Base-by-base conservation (phyloP, 2,797 vertebrate species). In the Anguilla pacifica region DNA sequence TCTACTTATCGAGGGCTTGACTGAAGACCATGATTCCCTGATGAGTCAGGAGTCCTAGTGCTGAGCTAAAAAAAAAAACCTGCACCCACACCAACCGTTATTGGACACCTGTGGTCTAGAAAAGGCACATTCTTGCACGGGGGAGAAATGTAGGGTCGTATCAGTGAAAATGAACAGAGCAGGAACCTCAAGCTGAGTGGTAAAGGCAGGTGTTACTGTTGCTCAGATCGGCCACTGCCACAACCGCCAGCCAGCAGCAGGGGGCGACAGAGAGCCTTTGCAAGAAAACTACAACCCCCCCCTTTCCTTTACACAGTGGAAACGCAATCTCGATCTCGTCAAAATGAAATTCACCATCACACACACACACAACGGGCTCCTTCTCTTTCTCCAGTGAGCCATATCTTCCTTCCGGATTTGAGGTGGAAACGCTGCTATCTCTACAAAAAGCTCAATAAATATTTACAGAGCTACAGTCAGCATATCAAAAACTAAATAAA, bases 201-300 rank as follows among this genome's bases (percentile, higher is more conserved):
- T 74, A 74, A 31, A 79, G 74, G 25, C 35, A 39, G 5, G 28
- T 6, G 28, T 35, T 77, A 13, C 3, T 39, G 31, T 77, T 10
- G 67, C 70, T 46, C 67, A 70, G 25, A 4, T 74, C 88, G 86
- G 94, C 94, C 87, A 94, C 87, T 95, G 87, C 90, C 87, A n/a
- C 85, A 64, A 35, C 77, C 10, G 39, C 39, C 17, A 89, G 72
- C 67, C 88, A 88, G 87, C 94, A 91, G 92, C 95, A 95, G 94
- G 93, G 93, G 94, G 94, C 94, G 94, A 88, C 89, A 84, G 92
- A 86, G 92, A 87, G 90, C 92, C 92, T 92, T 86, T 87, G 19
- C 74, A 88, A 88, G 35, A 9, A 64, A 43, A 67, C 70, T 83
- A 89, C 90, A 43, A 49, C 87, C 15, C 35, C 39, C 74, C 51